Percentiles rank a stretch among this genome's conserved stretches.
These are phyloP conservation scores for Bombus cullumanus DNA, from an alignment of 1,140 invertebrate species.

Conservation along the genomic window DNA sequence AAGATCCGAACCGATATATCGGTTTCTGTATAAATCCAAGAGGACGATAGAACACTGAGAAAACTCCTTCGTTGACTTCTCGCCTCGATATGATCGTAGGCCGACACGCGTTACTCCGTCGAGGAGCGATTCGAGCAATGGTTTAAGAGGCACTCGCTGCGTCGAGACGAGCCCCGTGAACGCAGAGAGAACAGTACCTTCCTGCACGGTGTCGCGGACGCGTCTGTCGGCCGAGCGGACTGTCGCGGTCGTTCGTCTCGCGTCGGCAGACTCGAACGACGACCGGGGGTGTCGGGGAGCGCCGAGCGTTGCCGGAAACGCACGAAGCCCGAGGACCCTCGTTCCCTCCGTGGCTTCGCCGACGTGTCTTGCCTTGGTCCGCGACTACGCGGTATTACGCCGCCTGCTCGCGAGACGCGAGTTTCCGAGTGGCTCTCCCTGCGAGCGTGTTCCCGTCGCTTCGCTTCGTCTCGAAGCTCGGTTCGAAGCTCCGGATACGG, in stretches of 20 bases:
- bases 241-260: constrained; percentile 75
- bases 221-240: constrained; percentile 77
- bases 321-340: constrained; percentile 60
- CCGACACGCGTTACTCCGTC: background rate
- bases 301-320: constrained; percentile 65
- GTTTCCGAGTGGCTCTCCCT: constrained; percentile 55
- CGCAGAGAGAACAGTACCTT: constrained; percentile 58
- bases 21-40: background rate
- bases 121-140: background rate
- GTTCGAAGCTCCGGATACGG: constrained; percentile 25
- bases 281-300: constrained; percentile 62
- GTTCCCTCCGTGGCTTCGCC: constrained; percentile 28
- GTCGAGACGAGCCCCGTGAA: constrained; percentile 34
- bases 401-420: constrained; percentile 59
- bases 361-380: constrained; percentile 40
- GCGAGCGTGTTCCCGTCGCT: constrained; percentile 8
- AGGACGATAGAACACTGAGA: background rate
- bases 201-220: constrained; percentile 77
- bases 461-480: background rate
- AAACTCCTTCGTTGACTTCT: background rate
- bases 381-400: constrained; percentile 59
- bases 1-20: background rate
- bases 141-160: constrained; percentile 19
- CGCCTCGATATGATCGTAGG: background rate
- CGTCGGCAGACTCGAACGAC: constrained; percentile 69